Percentiles rank a stretch among this genome's conserved stretches.
These are phyloP conservation scores for Thalassarche chlororhynchos DNA, from an alignment of 2,113 vertebrate genomes.

Conservation along the genomic window DNA sequence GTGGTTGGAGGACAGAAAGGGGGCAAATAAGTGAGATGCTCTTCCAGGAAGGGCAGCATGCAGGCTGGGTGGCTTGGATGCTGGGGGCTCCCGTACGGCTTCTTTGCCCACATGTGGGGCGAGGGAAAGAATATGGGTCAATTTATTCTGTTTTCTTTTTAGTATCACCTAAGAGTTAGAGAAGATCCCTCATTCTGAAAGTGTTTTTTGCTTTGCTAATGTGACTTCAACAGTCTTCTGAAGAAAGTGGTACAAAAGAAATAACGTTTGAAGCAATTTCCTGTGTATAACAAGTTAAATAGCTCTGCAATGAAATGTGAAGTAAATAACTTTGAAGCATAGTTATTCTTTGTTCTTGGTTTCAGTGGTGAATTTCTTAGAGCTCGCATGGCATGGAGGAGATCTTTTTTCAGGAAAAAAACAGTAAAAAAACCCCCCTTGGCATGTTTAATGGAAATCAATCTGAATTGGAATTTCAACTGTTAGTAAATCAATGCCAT, in stretches of 20 bases:
- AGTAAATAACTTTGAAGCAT: constrained; percentile 8
- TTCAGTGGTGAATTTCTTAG: constrained; percentile 39
- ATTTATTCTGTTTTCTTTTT: neutral
- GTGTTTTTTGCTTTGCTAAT: neutral
- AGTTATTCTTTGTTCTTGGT: constrained; percentile 35
- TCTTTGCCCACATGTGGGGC: neutral
- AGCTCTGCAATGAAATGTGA: constrained; percentile 19
- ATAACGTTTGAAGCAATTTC: neutral
- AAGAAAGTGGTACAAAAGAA: constrained; percentile 12
- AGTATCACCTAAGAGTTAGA: neutral
- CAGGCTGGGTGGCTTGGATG: neutral
- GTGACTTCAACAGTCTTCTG: neutral
- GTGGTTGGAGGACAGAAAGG: neutral
- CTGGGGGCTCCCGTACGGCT: fast-evolving
- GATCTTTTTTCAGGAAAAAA: constrained; percentile 14
- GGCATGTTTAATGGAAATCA: constrained; percentile 52
- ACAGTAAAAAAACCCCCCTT: neutral
- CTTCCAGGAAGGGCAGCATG: neutral
- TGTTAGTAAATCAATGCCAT: constrained; percentile 64
- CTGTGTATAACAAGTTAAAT: neutral
- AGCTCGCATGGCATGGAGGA: neutral
- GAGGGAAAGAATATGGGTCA: neutral
- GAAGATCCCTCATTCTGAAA: neutral
- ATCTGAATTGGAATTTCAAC: constrained; percentile 46
- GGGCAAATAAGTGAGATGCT: neutral